Evolutionary conservation across 2,888 invertebrate genomes (phyloP).

Genomic region (Epirrita christyi): DNA sequence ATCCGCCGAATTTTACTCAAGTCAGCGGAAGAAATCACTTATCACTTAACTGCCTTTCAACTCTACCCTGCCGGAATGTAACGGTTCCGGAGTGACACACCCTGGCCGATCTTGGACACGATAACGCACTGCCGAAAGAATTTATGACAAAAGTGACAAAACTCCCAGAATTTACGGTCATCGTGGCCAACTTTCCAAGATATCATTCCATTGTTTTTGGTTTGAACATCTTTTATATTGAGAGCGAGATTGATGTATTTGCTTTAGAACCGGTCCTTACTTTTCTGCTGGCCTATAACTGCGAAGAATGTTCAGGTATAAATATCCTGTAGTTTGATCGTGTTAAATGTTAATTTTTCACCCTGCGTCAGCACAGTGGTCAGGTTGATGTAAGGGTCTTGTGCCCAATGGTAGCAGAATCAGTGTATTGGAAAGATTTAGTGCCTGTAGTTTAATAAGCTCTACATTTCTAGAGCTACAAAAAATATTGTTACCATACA

Average conservation of each 20-base stretch:
- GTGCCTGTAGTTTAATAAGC: too few species aligned
- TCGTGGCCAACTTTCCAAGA: constrained; percentile 30
- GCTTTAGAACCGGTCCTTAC: too few species aligned
- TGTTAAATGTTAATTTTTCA: too few species aligned
- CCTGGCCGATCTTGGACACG: constrained; percentile 31
- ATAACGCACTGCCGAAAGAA: constrained; percentile 36
- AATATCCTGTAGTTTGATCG: too few species aligned
- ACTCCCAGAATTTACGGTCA: constrained; percentile 29
- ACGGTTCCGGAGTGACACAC: constrained; percentile 26
- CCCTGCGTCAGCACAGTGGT: too few species aligned
- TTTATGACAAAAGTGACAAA: constrained; percentile 39
- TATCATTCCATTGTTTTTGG: constrained; percentile 29
- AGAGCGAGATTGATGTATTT: constrained; percentile 16
- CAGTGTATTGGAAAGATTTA: too few species aligned
- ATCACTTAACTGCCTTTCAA: constrained; percentile 16
- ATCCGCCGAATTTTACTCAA: constrained; percentile 3
- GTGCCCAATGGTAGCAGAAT: too few species aligned
- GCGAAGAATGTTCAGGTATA: too few species aligned
- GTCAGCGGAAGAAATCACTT: constrained; percentile 24
- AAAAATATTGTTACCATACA: too few species aligned
- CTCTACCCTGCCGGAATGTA: constrained; percentile 13
- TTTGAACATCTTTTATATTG: constrained; percentile 15
- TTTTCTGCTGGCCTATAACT: too few species aligned
- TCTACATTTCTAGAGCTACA: too few species aligned
- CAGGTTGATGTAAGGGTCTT: too few species aligned